Conservation (phyloP, 2,888 invertebrate genomes). For the Mesorhabditis sp. region DNA sequence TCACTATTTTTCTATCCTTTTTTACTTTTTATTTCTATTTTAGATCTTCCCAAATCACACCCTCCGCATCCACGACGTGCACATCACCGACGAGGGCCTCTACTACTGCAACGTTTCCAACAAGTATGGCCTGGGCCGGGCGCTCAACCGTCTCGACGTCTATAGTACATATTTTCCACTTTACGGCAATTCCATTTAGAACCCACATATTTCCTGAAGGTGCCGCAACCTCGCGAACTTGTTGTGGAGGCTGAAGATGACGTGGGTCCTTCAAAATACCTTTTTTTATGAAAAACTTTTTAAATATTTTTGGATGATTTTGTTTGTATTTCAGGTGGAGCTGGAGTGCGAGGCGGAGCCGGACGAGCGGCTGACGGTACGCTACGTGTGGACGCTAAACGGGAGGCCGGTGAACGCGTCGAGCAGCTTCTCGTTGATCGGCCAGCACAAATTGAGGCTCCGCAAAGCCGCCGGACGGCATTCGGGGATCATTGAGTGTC, state of each 20-base stretch:
- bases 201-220: constrained; percentile 52
- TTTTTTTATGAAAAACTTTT: background rate
- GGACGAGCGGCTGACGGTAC: constrained; percentile 45
- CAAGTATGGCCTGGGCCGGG: constrained; percentile 56
- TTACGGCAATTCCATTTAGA: constrained; percentile 32
- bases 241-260: constrained; percentile 44
- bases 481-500: constrained; percentile 53
- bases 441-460: constrained; percentile 25
- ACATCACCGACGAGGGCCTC: constrained; percentile 50
- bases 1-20: no score
- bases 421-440: constrained; percentile 26
- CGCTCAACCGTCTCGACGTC: constrained; percentile 51
- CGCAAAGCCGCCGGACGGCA: constrained; percentile 46
- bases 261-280: background rate
- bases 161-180: constrained; percentile 43
- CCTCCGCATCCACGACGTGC: constrained; percentile 49
- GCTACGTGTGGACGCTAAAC: constrained; percentile 53
- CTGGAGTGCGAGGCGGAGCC: constrained; percentile 45
- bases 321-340: background rate
- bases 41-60: constrained; percentile 54
- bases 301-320: background rate
- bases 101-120: constrained; percentile 58
- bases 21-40: constrained; percentile 10
- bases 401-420: constrained; percentile 35
- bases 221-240: constrained; percentile 46